Base-by-base conservation (phyloP, 2,113 vertebrate species). In the Smithornis capensis region DNA sequence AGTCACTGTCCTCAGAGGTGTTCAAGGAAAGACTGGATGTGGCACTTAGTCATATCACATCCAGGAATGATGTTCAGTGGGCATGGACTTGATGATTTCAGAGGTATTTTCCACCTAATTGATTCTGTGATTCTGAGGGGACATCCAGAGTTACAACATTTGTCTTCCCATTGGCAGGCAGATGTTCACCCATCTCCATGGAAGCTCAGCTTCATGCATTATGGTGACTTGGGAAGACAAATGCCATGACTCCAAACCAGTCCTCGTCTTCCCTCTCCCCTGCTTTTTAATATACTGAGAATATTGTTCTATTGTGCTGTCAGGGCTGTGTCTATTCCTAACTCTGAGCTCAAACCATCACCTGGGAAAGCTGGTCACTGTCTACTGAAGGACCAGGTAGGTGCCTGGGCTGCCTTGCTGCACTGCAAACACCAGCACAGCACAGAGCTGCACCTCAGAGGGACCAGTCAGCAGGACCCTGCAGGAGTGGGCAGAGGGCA, bases 351-450 rank as follows among this genome's bases (percentile, higher is more conserved):
- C 68, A 45, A 45, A 64, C 33, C 47, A 55, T 49, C 40, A 1
- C 47, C 33, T n/a, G 59, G 69, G 40, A n/a, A 10, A 0, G 4
- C 47, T 38, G 47, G 35, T n/a, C 47, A 17, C 56, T 38, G 18
- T 33, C 71, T 24, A 87, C 40, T 87, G 56, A 3, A 87, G 75
- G 47, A 47, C 7, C 12, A 87, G 56, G 65, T 70, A 87, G 65
- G 65, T 87, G 85, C 75, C 85, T 12, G 65, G 75, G 65, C 75
- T 63, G 75, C 65, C 75, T 49, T 87, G 75, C 75, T 87, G 49
- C 85, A 79, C 75, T 22, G 85, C 57, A 71, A 87, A 79, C 24
- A 71, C 4, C 85, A 87, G 65, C 65, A 25, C 49, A 56, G 42
- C 75, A 4, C 75, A 79, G 85, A 87, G 57, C 75, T 87, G 57